Evolutionary conservation across 2,888 invertebrate genomes (phyloP).

Genomic region (Gibbula magus): DNA sequence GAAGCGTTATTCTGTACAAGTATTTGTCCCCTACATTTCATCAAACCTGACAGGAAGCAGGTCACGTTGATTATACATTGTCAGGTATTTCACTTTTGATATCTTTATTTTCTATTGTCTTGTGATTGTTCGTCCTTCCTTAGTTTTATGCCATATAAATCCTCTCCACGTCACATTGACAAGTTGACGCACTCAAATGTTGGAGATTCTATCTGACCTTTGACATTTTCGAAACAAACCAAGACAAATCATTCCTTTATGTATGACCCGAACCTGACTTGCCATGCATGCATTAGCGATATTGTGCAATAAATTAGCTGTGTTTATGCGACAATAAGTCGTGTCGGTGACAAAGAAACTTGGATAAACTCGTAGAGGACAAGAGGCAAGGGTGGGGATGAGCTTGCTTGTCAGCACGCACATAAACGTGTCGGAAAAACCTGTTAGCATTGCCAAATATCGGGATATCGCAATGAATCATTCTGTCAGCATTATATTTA

Average conservation of each 20-base stretch:
- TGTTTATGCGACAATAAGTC: conserved; percentile 9
- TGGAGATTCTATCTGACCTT: conserved; percentile 3
- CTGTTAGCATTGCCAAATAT: neutral
- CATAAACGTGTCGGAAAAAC: conserved; percentile 19
- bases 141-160: conserved; percentile 15
- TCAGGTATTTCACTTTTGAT: neutral
- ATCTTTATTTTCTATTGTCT: conserved; percentile 16
- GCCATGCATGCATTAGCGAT: conserved; percentile 18
- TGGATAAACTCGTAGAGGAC: neutral
- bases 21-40: too few relatives aligned
- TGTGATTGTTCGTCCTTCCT: neutral
- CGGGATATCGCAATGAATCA: conserved; percentile 21
- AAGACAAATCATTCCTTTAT: conserved; percentile 5
- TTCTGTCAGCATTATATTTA: conserved; percentile 15
- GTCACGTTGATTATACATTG: neutral
- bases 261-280: neutral
- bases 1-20: too few relatives aligned
- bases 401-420: neutral
- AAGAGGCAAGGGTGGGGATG: conserved; percentile 4
- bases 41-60: too few relatives aligned
- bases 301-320: conserved; percentile 27
- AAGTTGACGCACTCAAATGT: neutral
- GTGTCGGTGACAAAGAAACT: neutral
- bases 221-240: neutral
- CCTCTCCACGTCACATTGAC: conserved; percentile 1